Conservation (phyloP, 2,888 invertebrate genomes). For the Apeira syringaria region DNA sequence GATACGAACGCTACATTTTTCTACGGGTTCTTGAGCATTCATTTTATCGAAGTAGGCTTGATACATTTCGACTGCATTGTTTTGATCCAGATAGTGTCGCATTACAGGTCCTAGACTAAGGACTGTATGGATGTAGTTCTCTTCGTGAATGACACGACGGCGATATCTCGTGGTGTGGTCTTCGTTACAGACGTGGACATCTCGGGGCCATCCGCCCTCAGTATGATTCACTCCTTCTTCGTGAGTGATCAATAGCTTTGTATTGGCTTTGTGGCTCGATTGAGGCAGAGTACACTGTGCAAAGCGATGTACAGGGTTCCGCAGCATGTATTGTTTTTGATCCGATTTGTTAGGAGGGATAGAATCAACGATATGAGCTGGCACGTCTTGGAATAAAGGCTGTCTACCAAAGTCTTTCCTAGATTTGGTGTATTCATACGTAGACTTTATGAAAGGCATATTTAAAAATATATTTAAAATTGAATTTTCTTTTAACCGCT, state of each 20-base stretch:
- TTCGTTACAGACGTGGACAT: conserved; percentile 85
- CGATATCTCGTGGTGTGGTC: conserved; percentile 89
- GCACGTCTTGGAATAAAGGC: conserved; percentile 68
- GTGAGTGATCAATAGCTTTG: conserved; percentile 81
- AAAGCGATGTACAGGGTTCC: conserved; percentile 77
- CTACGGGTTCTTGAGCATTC: conserved; percentile 73
- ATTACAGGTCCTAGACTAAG: conserved; percentile 80
- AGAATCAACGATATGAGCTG: conserved; percentile 67
- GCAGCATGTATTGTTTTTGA: conserved; percentile 69
- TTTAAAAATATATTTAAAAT: conserved; percentile 22
- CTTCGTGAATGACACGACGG: conserved; percentile 92
- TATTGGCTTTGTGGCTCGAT: conserved; percentile 84
- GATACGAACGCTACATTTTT: conserved; percentile 83
- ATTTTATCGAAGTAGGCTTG: conserved; percentile 87
- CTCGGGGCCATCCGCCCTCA: conserved; percentile 94
- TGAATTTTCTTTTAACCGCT: conserved; percentile 18
- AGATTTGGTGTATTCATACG: conserved; percentile 73
- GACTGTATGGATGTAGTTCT: conserved; percentile 87
- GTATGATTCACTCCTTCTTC: conserved; percentile 87
- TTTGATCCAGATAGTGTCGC: conserved; percentile 88
- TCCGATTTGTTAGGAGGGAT: conserved; percentile 61
- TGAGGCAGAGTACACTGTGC: conserved; percentile 73
- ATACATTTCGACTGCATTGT: conserved; percentile 92
- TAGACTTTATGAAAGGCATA: conserved; percentile 54
- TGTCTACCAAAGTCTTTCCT: conserved; percentile 78